Percentiles rank a stretch among this genome's conserved stretches.
phyloP scores from a whole-genome alignment of 2,888 invertebrate species.

The Cremastinae sp. region DNA sequence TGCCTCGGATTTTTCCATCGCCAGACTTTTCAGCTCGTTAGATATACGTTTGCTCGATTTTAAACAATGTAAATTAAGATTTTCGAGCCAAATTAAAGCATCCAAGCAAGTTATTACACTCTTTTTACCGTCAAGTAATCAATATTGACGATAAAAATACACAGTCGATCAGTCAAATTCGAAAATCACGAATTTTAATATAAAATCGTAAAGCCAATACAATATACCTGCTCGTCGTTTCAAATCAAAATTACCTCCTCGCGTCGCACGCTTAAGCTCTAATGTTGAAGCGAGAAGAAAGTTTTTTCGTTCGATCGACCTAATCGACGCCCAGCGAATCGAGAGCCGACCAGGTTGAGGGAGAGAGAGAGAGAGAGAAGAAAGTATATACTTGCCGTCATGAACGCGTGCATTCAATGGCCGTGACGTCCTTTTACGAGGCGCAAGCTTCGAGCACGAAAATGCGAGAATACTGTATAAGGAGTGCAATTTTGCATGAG shows the following conservation, averaged over 20 bases:
- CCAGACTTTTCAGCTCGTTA: not conserved
- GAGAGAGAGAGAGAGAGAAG: slow-evolving; percentile 14
- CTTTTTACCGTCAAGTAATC: no score
- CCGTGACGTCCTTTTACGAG: slow-evolving; percentile 57
- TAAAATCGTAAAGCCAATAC: not conserved
- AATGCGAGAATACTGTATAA: slow-evolving; percentile 40
- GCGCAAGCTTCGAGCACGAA: slow-evolving; percentile 41
- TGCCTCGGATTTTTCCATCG: slow-evolving; percentile 1
- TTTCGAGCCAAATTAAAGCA: no score
- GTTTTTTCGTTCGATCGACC: slow-evolving; percentile 54
- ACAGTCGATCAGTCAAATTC: no score
- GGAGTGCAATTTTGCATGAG: slow-evolving; percentile 54
- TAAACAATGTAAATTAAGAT: no score
- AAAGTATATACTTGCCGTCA: slow-evolving; percentile 7
- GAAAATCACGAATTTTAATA: slow-evolving; percentile 1
- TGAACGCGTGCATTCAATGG: slow-evolving; percentile 53
- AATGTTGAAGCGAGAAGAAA: slow-evolving; percentile 15
- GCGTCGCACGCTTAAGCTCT: slow-evolving; percentile 26
- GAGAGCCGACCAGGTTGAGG: slow-evolving; percentile 22
- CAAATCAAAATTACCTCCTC: slow-evolving; percentile 39
- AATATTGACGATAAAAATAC: no score
- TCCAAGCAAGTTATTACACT: no score
- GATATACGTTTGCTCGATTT: slow-evolving; percentile 10
- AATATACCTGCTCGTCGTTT: slow-evolving; percentile 14
- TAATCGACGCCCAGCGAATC: slow-evolving; percentile 48